Evolutionary conservation across 2,797 vertebrate genomes (phyloP).

Genomic region (Catharus ustulatus): DNA sequence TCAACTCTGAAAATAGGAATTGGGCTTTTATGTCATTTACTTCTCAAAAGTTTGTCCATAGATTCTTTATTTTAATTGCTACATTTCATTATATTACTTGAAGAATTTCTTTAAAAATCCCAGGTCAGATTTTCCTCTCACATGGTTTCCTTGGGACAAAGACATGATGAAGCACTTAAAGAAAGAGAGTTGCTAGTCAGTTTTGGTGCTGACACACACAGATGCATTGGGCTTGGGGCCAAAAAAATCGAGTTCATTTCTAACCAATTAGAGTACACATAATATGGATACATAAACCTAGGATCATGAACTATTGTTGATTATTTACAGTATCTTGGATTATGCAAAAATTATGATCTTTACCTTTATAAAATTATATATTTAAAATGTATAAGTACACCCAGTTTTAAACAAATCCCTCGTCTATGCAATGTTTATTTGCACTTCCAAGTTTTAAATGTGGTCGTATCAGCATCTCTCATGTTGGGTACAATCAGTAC

Average conservation of each 20-base stretch:
- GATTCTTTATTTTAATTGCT: not conserved
- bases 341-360: not conserved
- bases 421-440: not conserved
- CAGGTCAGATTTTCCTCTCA: not conserved
- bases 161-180: accelerated
- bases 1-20: not conserved
- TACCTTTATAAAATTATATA: not conserved
- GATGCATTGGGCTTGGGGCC: not conserved
- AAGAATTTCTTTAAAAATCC: not conserved
- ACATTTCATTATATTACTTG: not conserved
- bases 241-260: not conserved
- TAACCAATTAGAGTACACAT: not conserved
- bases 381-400: not conserved
- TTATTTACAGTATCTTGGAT: not conserved
- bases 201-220: not conserved
- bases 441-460: not conserved
- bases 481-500: not conserved
- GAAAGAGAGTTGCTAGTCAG: not conserved
- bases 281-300: not conserved
- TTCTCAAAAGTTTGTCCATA: not conserved
- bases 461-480: accelerated
- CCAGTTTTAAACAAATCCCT: not conserved
- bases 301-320: not conserved
- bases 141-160: not conserved
- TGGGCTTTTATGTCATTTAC: not conserved